phyloP scores from a whole-genome alignment of 2,113 vertebrate genomes.

The Cyanistes caeruleus region DNA sequence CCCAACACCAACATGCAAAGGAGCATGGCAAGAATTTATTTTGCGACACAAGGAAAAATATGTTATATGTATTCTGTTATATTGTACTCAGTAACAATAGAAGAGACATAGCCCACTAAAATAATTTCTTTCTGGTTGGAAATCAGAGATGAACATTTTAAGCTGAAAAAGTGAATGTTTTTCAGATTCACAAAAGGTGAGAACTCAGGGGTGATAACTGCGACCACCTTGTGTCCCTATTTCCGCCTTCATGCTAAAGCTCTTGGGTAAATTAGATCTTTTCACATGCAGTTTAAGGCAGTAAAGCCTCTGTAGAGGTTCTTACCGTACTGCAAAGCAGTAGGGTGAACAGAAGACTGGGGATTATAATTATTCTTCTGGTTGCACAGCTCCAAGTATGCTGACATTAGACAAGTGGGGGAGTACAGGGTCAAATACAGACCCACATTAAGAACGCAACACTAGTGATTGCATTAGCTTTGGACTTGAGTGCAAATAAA shows the following conservation, averaged over 20 bases:
- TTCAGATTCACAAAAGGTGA: neutral
- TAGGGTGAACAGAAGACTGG: rapidly evolving
- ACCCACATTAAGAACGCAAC: rapidly evolving
- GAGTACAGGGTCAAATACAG: neutral
- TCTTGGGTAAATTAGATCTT: neutral
- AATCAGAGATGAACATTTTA: neutral
- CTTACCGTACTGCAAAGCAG: neutral
- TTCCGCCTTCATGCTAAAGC: neutral
- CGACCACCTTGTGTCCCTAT: neutral
- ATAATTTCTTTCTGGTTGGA: neutral
- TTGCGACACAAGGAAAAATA: neutral
- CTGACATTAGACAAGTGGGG: neutral
- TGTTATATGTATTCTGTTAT: neutral
- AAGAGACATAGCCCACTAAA: neutral
- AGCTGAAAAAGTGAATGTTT: neutral
- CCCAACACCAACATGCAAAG: neutral
- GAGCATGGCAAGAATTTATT: neutral
- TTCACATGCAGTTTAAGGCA: neutral
- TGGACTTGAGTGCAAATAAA: neutral
- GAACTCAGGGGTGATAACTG: neutral
- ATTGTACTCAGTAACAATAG: neutral
- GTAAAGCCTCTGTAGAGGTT: neutral
- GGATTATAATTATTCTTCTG: neutral
- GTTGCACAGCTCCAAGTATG: neutral
- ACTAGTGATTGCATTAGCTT: neutral